Base-by-base conservation (phyloP, 1,140 invertebrate genomes). In the Polypedilum vanderplanki region DNA sequence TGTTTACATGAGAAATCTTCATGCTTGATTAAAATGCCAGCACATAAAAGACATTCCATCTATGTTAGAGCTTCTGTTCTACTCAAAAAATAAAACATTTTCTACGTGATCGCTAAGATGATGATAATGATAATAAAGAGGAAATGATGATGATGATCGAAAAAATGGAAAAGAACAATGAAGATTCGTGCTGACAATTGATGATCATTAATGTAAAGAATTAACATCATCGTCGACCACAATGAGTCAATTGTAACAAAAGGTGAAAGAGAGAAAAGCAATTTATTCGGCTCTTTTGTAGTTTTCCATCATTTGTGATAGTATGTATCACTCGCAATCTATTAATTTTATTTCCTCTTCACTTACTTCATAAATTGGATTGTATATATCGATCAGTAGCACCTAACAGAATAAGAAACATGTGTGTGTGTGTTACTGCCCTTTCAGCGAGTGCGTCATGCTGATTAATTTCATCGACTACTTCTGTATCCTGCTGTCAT, bases 401-500 rank as follows among this genome's bases (percentile, higher is more conserved):
- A 46, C 8, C 41, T 1, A 46, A 15, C 41, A 46, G 41, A 46
- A 10, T 10, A 46, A 46, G 15, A 10, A 46, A 46, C 41, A 46
- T 46, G 8, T 46, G 41, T 46, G 41, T 10, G 15, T 46, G n/a
- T n/a, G n/a, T n/a, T n/a, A n/a, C n/a, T n/a, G n/a, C n/a, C n/a
- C n/a, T n/a, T n/a, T n/a, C 41, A 46, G 9, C 9, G 9, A 46
- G 15, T 10, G 41, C 41, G 41, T 46, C 41, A 46, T 46, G 41
- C 41, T 46, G 41, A 46, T 46, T 46, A 46, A 46, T 46, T 46
- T 46, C 41, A 46, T 46, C 41, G 41, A 15, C 41, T 10, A 46
- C 41, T 46, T 46, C 41, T 46, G 15, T 46, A 46, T 46, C 41
- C 41, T 46, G 41, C 41, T 46, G 41, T 46, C 41, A 46, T 46